Evolutionary conservation across 1,140 invertebrate genomes (phyloP), one percentile per base, ranked within the genome.

Genomic region (Meloidogyne hapla): DNA sequence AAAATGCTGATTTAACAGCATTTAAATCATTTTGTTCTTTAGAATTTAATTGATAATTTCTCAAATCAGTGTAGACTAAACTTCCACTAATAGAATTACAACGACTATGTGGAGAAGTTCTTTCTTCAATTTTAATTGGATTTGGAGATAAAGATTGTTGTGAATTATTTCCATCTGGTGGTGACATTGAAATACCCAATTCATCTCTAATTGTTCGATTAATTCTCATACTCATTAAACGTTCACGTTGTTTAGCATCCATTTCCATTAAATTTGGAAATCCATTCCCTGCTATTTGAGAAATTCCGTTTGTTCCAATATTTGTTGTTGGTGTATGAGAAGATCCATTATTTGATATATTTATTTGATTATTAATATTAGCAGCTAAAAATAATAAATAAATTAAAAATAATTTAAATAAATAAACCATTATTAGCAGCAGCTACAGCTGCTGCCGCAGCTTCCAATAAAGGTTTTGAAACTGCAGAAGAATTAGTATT

Each of bases 21-120:
- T 78, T 69, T 25, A 79, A 63, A 23, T 77, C 74, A 10, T 68
- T 69, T 33, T 69, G 48, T 68, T 75, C 74, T 67, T 77, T 69
- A 38, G 72, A 68, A 48, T 75, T 77, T 21, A 69, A 66, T 45
- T 73, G 71, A 33, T 63, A 73, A n/a, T 61, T 64, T 33, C 71
- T 42, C 48, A 73, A 63, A 64, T 73, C 71, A 33, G 40, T 73
- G 38, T 63, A 61, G 9, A 33, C 33, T 33, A 33, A 33, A 33
- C 9, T 33, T 33, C 33, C 33, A 61, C 40, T 25, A 6, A 72
- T 72, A 13, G 70, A 65, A 26, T 25, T 70, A 61, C 38, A 61
- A 21, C 38, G 69, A 18, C 38, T 25, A n/a, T 15, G 33, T 15
- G 23, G 69, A 1, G 23, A 61, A 45, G 2, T 45, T 48, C 9